These are phyloP conservation scores for Tachuris rubrigastra DNA, from an alignment of 2,113 vertebrate species.

Conservation along the genomic window DNA sequence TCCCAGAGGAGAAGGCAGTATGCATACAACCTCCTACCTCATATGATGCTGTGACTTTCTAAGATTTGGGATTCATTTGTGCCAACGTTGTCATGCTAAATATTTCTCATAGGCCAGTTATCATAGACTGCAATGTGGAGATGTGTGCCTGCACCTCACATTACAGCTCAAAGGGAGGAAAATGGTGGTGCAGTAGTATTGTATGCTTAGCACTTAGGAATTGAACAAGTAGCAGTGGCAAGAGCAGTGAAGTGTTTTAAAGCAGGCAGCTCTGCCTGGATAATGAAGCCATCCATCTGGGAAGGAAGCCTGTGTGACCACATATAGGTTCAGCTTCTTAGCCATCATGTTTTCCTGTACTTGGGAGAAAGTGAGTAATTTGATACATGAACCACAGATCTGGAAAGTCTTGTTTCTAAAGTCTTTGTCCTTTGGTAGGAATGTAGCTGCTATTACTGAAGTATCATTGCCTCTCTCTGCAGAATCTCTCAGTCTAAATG, in stretches of 20 bases:
- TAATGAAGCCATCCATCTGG: background rate
- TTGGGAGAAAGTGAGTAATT: background rate
- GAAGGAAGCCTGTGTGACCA: background rate
- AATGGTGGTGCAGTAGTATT: background rate
- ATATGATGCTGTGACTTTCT: background rate
- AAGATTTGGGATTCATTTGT: background rate
- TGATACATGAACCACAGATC: background rate
- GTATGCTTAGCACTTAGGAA: background rate
- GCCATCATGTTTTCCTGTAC: background rate
- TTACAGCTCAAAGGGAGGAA: background rate
- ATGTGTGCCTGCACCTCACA: background rate
- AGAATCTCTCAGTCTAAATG: constrained; percentile 62
- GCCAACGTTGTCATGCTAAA: background rate
- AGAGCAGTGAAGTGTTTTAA: background rate
- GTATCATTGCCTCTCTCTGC: constrained; percentile 67
- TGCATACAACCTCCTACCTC: background rate
- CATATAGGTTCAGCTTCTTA: background rate
- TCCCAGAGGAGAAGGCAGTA: background rate
- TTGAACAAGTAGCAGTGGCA: background rate
- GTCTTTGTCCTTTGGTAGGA: background rate
- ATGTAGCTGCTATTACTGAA: background rate
- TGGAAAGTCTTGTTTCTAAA: background rate
- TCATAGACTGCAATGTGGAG: background rate
- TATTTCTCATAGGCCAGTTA: background rate
- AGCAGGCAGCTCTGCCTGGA: background rate